These are phyloP conservation scores for Hirtodrosophila trivittata DNA, from an alignment of 2,888 invertebrate species.

Conservation along the genomic window DNA sequence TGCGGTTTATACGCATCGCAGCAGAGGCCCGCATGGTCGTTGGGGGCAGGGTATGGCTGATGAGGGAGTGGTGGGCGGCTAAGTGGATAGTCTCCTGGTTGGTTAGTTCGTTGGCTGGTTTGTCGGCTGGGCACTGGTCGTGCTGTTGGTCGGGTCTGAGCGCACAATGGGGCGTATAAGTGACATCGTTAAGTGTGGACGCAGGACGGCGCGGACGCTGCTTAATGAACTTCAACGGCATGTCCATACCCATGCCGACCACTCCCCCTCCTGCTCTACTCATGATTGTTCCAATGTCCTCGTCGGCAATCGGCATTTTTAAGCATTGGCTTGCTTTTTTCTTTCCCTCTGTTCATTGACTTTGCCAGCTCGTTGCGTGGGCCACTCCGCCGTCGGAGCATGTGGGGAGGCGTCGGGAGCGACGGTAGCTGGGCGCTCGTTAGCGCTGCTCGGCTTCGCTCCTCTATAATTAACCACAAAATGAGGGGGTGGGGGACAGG, in stretches of 20 bases:
- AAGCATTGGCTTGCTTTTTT: constrained; percentile 37
- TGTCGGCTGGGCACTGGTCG: constrained; percentile 24
- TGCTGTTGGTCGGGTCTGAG: constrained; percentile 48
- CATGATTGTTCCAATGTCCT: constrained; percentile 11
- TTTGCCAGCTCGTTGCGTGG: constrained; percentile 19
- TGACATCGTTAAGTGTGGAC: constrained; percentile 78
- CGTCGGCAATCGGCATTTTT: constrained; percentile 32
- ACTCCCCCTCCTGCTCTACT: neutral
- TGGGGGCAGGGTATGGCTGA: neutral
- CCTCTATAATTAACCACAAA: constrained; percentile 82
- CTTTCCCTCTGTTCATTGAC: constrained; percentile 26
- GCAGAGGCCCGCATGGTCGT: constrained; percentile 28
- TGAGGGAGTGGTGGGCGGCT: constrained; percentile 11
- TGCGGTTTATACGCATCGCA: constrained; percentile 82
- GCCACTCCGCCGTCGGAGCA: constrained; percentile 16
- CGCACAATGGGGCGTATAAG: constrained; percentile 78
- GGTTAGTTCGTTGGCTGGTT: constrained; percentile 29
- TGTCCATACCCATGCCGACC: neutral
- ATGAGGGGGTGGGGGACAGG: constrained; percentile 44
- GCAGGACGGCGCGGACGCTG: constrained; percentile 58
- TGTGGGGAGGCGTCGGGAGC: neutral
- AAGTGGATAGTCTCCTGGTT: constrained; percentile 49
- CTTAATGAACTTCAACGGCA: constrained; percentile 81
- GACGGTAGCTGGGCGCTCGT: constrained; percentile 49
- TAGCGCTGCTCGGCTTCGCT: constrained; percentile 55